Conservation (phyloP, 2,113 vertebrate genomes). For the Chaetorhynchus papuensis region DNA sequence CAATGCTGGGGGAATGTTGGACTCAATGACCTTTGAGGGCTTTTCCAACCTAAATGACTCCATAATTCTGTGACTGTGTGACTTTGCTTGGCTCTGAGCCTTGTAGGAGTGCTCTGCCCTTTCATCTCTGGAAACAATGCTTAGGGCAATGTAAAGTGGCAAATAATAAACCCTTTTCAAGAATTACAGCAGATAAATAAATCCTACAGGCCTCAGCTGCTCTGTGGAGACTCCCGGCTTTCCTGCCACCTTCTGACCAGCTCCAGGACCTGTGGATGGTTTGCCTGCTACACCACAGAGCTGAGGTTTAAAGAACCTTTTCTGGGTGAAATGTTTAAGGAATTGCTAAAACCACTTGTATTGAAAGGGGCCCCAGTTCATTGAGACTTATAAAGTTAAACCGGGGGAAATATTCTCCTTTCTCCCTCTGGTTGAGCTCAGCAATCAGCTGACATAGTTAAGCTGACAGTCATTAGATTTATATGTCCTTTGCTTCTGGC, state of each 20-base stretch:
- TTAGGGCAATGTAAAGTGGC: neutral
- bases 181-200: neutral
- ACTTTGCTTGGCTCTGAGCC: neutral
- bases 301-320: neutral
- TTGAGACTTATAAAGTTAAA: neutral
- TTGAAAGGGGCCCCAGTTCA: neutral
- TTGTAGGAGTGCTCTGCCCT: neutral
- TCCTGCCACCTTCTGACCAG: neutral
- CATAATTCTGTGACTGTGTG: neutral
- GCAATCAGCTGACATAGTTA: conserved; percentile 60
- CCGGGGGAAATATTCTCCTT: neutral
- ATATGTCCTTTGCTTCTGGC: conserved; percentile 32
- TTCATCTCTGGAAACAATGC: neutral
- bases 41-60: neutral
- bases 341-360: neutral
- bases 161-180: neutral
- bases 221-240: neutral
- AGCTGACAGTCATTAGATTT: conserved; percentile 36
- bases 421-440: neutral
- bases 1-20: neutral
- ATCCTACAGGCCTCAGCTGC: neutral
- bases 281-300: neutral
- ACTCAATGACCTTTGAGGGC: neutral
- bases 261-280: neutral
- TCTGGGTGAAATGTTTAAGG: neutral